Conservation (phyloP, 2,797 vertebrate species). For the Sebastes vulpes region DNA sequence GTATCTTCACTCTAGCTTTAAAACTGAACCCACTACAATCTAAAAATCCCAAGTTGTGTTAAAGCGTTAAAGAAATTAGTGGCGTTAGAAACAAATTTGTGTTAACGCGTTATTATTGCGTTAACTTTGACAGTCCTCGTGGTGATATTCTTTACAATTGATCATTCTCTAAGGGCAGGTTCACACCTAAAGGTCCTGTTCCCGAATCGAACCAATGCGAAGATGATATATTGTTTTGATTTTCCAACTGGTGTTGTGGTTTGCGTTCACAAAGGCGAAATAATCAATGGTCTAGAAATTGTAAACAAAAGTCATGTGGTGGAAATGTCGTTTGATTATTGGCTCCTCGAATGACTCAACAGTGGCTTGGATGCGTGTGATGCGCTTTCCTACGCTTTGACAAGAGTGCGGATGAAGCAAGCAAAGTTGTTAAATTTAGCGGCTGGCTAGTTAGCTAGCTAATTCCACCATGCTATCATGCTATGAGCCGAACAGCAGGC, state of each 20-base stretch:
- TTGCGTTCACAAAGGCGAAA: neutral
- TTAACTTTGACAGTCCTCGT: neutral
- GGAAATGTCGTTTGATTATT: neutral
- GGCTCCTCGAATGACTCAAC: too few relatives aligned
- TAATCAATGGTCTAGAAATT: neutral
- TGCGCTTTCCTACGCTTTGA: too few relatives aligned
- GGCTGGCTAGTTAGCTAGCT: neutral
- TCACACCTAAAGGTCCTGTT: rapidly evolving
- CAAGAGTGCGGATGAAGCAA: too few relatives aligned
- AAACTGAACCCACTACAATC: too few relatives aligned
- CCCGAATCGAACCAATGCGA: neutral
- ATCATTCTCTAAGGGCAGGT: neutral
- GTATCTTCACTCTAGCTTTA: too few relatives aligned
- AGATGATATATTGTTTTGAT: too few relatives aligned
- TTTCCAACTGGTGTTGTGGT: neutral
- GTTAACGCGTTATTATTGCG: too few relatives aligned
- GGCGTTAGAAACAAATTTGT: too few relatives aligned
- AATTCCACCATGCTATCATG: neutral
- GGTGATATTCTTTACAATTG: neutral
- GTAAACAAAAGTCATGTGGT: neutral
- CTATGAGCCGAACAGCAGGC: neutral
- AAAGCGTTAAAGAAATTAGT: too few relatives aligned
- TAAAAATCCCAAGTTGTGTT: too few relatives aligned
- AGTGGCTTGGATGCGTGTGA: too few relatives aligned
- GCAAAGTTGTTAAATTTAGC: neutral